Evolutionary conservation across 2,888 invertebrate genomes (phyloP).

Genomic region (Pristionchus maxplancki): DNA sequence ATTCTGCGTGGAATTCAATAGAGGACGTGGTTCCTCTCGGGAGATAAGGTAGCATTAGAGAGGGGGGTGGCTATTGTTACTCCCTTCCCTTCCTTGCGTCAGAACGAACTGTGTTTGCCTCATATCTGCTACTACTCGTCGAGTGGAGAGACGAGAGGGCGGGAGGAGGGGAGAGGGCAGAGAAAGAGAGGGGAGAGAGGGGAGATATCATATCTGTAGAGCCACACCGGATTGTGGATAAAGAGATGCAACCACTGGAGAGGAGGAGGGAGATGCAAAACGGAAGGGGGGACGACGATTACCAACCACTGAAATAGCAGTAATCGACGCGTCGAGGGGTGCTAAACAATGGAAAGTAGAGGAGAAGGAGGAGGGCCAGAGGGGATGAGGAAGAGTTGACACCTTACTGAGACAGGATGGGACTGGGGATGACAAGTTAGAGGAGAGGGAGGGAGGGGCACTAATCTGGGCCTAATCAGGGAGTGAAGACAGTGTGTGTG

Average conservation of each 20-base stretch:
- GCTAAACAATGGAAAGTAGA: not conserved
- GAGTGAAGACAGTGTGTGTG: not conserved
- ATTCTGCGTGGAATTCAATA: not conserved
- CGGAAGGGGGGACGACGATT: not conserved
- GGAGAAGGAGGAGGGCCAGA: slow-evolving; percentile 25
- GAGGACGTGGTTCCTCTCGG: not conserved
- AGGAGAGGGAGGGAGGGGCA: not conserved
- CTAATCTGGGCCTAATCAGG: slow-evolving; percentile 23
- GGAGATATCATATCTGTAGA: slow-evolving; percentile 9
- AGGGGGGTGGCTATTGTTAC: not conserved
- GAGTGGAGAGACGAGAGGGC: not conserved
- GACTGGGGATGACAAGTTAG: not conserved
- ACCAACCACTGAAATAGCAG: not conserved
- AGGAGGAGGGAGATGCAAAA: not conserved
- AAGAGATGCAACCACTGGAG: not conserved
- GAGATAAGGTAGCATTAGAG: slow-evolving; percentile 26
- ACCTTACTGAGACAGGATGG: slow-evolving; percentile 13
- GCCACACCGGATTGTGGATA: not conserved
- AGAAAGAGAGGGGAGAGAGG: slow-evolving; percentile 10
- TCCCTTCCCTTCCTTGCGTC: slow-evolving; percentile 13
- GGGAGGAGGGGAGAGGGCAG: not conserved
- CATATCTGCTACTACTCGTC: slow-evolving; percentile 28
- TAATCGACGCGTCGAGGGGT: not conserved
- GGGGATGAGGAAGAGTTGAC: not conserved
- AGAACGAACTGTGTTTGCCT: slow-evolving; percentile 41